Evolutionary conservation across 2,113 vertebrate genomes (phyloP).

Genomic region (Pseudonaja textilis): DNA sequence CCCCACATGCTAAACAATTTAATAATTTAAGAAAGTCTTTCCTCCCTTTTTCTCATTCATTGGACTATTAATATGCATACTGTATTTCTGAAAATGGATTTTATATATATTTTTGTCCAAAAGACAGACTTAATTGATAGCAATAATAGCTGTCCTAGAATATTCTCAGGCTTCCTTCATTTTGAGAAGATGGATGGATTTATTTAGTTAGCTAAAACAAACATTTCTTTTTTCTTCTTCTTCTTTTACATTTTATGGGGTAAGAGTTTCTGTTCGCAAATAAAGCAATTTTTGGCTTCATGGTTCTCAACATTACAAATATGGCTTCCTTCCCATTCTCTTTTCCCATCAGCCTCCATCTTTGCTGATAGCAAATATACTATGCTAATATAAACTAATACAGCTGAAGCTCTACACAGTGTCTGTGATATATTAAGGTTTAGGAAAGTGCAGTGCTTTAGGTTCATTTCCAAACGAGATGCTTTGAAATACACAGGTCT

Average conservation of each 20-base stretch:
- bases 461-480: not conserved
- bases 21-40: slow-evolving; percentile 61
- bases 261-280: slow-evolving; percentile 6
- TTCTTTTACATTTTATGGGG: not conserved
- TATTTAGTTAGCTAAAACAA: not conserved
- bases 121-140: not conserved
- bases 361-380: not conserved
- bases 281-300: not conserved
- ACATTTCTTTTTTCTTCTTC: not conserved
- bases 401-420: not conserved
- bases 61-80: slow-evolving; percentile 42
- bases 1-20: slow-evolving; percentile 56
- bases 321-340: not conserved
- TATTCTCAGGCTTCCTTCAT: not conserved
- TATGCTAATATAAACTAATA: not conserved
- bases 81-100: slow-evolving; percentile 34
- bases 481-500: not conserved
- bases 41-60: slow-evolving; percentile 44
- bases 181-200: not conserved
- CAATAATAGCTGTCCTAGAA: not conserved
- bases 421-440: not conserved
- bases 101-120: slow-evolving; percentile 5
- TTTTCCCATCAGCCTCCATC: not conserved
- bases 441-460: not conserved
- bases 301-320: not conserved